A percentile compares a stretch with the other conserved stretches of the same genome.
Conservation (phyloP, 2,888 invertebrate genomes). For the Athripsodes cinereus region DNA sequence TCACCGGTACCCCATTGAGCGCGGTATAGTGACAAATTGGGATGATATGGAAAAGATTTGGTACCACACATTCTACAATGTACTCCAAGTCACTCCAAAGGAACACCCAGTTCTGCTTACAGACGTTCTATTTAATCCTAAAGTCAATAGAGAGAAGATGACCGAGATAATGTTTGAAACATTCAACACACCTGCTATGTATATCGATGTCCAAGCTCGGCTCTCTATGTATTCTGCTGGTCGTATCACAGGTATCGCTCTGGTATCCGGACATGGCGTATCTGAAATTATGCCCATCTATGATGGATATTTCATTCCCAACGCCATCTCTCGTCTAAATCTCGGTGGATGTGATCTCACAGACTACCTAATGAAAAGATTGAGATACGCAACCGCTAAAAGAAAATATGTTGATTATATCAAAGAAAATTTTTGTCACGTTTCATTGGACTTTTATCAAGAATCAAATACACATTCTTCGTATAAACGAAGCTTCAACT, state of each 20-base stretch:
- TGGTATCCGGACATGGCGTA: not conserved
- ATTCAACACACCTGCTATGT: not conserved
- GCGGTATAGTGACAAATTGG: conserved; percentile 72
- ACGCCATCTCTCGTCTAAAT: not conserved
- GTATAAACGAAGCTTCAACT: not conserved
- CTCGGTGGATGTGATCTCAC: not conserved
- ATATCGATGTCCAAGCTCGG: not conserved
- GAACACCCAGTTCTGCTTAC: conserved; percentile 72
- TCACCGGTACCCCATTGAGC: conserved; percentile 59
- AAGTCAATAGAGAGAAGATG: conserved; percentile 67
- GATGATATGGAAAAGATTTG: conserved; percentile 79
- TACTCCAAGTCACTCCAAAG: conserved; percentile 67
- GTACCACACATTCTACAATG: conserved; percentile 76
- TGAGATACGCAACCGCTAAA: not conserved
- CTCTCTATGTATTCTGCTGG: not conserved
- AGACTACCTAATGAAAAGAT: not conserved
- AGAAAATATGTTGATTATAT: not conserved
- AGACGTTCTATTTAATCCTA: conserved; percentile 73
- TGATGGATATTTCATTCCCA: not conserved
- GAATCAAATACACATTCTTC: not conserved
- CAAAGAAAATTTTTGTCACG: not conserved
- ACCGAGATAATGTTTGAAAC: not conserved
- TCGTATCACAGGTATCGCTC: not conserved
- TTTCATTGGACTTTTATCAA: not conserved
- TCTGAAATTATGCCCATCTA: not conserved